Evolutionary conservation across 2,888 invertebrate species (phyloP).

Genomic region (Apoderus coryli): DNA sequence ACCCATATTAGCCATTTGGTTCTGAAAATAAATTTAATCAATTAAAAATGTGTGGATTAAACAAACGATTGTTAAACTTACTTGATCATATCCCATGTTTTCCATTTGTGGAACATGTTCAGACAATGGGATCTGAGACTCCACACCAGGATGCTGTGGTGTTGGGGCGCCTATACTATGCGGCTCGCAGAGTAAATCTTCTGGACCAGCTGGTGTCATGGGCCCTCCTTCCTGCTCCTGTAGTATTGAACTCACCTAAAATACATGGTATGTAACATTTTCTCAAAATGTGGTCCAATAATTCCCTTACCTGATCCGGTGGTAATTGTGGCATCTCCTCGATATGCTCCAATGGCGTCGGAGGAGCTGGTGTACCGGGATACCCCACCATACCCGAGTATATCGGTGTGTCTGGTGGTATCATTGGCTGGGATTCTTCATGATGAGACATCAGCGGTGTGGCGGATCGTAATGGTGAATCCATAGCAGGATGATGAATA

Average conservation of each 20-base stretch:
- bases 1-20: constrained; percentile 56
- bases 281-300: not conserved
- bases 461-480: too few species aligned
- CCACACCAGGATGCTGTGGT: constrained; percentile 25
- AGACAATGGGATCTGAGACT: constrained; percentile 21
- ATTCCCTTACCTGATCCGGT: constrained; percentile 37
- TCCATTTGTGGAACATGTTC: constrained; percentile 38
- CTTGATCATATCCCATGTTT: constrained; percentile 46
- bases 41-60: constrained; percentile 1
- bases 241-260: constrained; percentile 29
- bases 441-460: constrained; percentile 25
- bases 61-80: constrained; percentile 17
- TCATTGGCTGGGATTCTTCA: constrained; percentile 16
- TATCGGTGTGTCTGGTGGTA: constrained; percentile 36
- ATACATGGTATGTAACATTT: too few species aligned
- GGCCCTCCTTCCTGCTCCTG: constrained; percentile 30
- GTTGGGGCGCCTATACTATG: constrained; percentile 24
- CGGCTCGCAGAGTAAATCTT: constrained; percentile 25
- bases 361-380: constrained; percentile 17
- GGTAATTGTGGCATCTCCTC: constrained; percentile 49
- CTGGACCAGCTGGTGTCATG: constrained; percentile 28
- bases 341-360: constrained; percentile 31
- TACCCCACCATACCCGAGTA: too few species aligned
- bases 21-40: constrained; percentile 12
- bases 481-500: constrained; percentile 12